phyloP scores from a whole-genome alignment of 2,888 invertebrate species.

The Cantharis rufa region DNA sequence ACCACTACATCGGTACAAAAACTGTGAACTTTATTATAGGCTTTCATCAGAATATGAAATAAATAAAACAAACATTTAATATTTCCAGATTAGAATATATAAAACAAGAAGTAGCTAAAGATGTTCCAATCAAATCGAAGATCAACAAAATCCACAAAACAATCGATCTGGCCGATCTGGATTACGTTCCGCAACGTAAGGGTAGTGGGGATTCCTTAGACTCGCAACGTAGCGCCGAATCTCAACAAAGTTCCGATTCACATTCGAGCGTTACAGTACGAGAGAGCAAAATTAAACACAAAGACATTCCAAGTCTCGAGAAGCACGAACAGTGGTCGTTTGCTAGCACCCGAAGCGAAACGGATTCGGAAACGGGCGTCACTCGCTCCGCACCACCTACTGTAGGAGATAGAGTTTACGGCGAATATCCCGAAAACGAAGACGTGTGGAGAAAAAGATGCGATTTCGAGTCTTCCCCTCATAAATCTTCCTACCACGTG shows the following conservation, averaged over 20 bases:
- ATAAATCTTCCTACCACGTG: conserved; percentile 8
- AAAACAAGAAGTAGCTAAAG: conserved; percentile 50
- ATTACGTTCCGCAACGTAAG: conserved; percentile 55
- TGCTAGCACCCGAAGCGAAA: conserved; percentile 51
- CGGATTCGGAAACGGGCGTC: conserved; percentile 47
- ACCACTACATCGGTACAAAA: no score
- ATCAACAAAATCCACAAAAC: conserved; percentile 51
- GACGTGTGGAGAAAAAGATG: conserved; percentile 27
- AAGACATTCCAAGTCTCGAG: conserved; percentile 34
- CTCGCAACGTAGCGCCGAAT: conserved; percentile 58
- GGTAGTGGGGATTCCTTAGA: conserved; percentile 61
- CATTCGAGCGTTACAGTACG: conserved; percentile 42
- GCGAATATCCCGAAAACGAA: conserved; percentile 22
- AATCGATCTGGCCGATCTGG: conserved; percentile 48
- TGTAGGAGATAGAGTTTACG: conserved; percentile 37
- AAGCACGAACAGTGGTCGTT: conserved; percentile 50
- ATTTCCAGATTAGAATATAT: conserved; percentile 52
- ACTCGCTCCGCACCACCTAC: conserved; percentile 51
- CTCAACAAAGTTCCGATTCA: conserved; percentile 57
- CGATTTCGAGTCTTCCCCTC: conserved; percentile 18
- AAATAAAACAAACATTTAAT: no score
- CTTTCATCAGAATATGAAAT: no score
- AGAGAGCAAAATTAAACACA: conserved; percentile 32
- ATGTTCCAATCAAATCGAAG: conserved; percentile 50
- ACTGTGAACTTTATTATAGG: no score